A percentile compares a stretch with the other conserved stretches of the same genome.
phyloP scores from a whole-genome alignment of 2,888 invertebrate species.

The Sacculina carcini region DNA sequence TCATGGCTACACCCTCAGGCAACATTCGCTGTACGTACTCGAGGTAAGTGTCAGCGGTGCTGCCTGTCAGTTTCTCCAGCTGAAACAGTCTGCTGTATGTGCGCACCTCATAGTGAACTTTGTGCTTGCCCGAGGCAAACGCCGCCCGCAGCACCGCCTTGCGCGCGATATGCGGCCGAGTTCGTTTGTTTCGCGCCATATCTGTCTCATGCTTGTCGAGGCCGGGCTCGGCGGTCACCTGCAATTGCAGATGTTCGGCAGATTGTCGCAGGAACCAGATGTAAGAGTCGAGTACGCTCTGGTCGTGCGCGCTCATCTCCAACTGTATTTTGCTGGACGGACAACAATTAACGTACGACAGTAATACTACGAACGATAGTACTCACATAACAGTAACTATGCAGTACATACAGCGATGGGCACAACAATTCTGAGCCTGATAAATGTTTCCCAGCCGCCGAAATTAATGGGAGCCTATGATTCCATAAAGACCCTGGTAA shows the following conservation, averaged over 20 bases:
- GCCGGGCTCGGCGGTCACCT: not conserved
- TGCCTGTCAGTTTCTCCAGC: slow-evolving; percentile 63
- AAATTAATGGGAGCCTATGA: too few species aligned
- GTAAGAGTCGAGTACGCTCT: slow-evolving; percentile 64
- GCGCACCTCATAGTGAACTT: slow-evolving; percentile 80
- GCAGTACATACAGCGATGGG: too few species aligned
- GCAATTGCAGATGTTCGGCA: slow-evolving; percentile 41
- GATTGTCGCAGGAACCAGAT: slow-evolving; percentile 53
- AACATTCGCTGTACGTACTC: slow-evolving; percentile 90
- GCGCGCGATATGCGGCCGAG: slow-evolving; percentile 26
- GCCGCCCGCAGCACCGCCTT: slow-evolving; percentile 61
- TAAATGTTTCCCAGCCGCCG: too few species aligned
- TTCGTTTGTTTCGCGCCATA: not conserved
- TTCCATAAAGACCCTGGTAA: too few species aligned
- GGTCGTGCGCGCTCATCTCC: slow-evolving; percentile 65
- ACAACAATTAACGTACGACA: too few species aligned
- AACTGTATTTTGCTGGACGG: too few species aligned
- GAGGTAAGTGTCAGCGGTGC: slow-evolving; percentile 77
- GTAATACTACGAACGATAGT: too few species aligned
- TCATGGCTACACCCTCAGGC: slow-evolving; percentile 87
- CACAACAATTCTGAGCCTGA: too few species aligned
- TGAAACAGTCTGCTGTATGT: slow-evolving; percentile 68
- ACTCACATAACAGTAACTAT: too few species aligned
- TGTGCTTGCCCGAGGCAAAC: slow-evolving; percentile 73
- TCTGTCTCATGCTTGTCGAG: not conserved